A percentile compares a stretch with the other conserved stretches of the same genome.
Conservation (phyloP, 2,888 invertebrate genomes). For the Teleogryllus oceanicus region DNA sequence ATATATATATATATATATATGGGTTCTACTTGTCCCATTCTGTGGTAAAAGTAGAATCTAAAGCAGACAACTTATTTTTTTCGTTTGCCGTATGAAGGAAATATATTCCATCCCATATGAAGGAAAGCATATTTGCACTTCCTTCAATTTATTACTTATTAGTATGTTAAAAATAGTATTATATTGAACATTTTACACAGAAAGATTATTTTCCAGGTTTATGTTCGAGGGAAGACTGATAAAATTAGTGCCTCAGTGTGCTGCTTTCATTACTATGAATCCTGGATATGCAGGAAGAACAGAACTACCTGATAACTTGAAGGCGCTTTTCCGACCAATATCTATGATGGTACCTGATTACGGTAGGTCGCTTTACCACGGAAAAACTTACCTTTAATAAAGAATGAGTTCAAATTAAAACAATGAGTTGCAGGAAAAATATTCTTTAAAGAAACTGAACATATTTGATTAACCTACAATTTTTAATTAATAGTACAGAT, state of each 20-base stretch:
- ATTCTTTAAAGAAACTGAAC: no score
- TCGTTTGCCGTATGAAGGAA: no score
- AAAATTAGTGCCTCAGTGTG: slow-evolving; percentile 73
- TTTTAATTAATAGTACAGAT: no score
- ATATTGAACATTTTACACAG: background rate
- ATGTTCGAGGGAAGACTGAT: slow-evolving; percentile 89
- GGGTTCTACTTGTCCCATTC: no score
- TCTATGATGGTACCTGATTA: slow-evolving; percentile 94
- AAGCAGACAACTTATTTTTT: no score
- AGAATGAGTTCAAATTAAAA: no score
- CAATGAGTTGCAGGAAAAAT: no score
- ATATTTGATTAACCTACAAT: no score
- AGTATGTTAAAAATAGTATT: background rate
- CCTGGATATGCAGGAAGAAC: slow-evolving; percentile 88
- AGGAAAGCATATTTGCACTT: background rate
- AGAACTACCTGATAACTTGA: slow-evolving; percentile 83
- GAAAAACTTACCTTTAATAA: background rate
- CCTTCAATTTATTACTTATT: background rate
- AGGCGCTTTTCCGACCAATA: slow-evolving; percentile 80
- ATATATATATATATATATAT: no score
- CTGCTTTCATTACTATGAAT: slow-evolving; percentile 89
- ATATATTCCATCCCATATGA: background rate
- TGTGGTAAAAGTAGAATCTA: no score
- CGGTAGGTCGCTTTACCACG: slow-evolving; percentile 51
- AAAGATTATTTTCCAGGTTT: slow-evolving; percentile 54